Evolutionary conservation across 2,888 invertebrate species (phyloP).

Genomic region (Aphidoletes aphidimyza): DNA sequence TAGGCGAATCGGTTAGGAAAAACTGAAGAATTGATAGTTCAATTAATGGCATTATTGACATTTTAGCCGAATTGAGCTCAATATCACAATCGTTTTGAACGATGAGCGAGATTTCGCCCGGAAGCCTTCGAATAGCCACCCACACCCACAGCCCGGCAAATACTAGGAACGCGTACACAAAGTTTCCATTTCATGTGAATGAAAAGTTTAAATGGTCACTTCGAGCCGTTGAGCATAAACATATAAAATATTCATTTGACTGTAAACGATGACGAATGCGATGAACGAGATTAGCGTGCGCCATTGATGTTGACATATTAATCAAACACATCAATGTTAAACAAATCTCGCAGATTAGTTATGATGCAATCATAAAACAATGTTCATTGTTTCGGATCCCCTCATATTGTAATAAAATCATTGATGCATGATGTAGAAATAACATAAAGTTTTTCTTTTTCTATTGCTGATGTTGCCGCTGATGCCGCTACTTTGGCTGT

Average conservation of each 20-base stretch:
- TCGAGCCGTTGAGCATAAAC: slow-evolving; percentile 2
- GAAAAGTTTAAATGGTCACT: not conserved
- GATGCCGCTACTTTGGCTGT: too few relatives aligned
- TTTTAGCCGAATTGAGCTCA: too few relatives aligned
- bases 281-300: not conserved
- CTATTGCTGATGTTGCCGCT: too few relatives aligned
- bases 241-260: not conserved
- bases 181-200: not conserved
- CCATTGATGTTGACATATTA: slow-evolving; percentile 38
- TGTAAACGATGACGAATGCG: slow-evolving; percentile 4
- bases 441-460: not conserved
- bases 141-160: not conserved
- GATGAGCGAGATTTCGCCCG: not conserved
- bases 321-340: slow-evolving; percentile 10
- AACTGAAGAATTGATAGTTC: too few relatives aligned
- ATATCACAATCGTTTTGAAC: too few relatives aligned
- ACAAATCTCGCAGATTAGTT: not conserved
- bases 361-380: not conserved
- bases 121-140: too few relatives aligned
- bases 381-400: not conserved
- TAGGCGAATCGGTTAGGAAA: too few relatives aligned
- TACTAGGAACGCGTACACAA: not conserved
- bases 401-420: not conserved
- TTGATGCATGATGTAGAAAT: not conserved
- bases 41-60: too few relatives aligned